Base-by-base conservation (phyloP, 2,888 invertebrate species). In the Lamproptera curius region DNA sequence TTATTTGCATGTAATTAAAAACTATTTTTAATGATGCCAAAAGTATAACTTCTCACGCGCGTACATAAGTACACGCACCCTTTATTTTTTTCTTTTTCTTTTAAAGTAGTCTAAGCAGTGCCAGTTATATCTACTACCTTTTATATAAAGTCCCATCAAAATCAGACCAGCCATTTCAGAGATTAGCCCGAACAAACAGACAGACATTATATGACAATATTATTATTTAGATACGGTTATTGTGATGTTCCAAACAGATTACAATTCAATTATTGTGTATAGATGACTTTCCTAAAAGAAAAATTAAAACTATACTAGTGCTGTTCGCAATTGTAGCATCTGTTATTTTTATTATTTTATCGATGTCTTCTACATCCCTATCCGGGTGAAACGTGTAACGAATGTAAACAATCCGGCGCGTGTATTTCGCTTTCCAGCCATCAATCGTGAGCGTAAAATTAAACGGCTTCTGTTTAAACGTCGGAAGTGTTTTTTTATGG, bases 371-470 rank as follows among this genome's bases (percentile, higher is more conserved):
- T 14, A 9, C 16, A 31, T 15, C 8, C 14, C 8, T 2, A 10
- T 8, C 8, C 16, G 15, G 10, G 1, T 11, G 15, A 16, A 15
- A 16, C 31, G 40, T 40, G 40, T 16, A 10, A 1, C 16, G 40
- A 40, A 40, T 40, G 16, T 35, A 31, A 40, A 16, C 5, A 31
- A n/a, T 3, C 9, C 5, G n/a, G 10, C 2, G 10, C 16, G 15
- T 9, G 40, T n/a, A 16, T 3, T 31, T 11, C 28, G 40, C 40
- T 40, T 28, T 40, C 28, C 15, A 31, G 15, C 40, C n/a, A 40
- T 28, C 28, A 40, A 40, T 31, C 15, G 14, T 28, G 10, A 31
- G 11, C 28, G 28, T 28, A 28, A 28, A 6, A 28, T 28, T 28
- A 9, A 28, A 28, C n/a, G 28, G 28, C 8, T 23, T 6, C 4